Evolutionary conservation across 2,113 vertebrate genomes (phyloP).

Genomic region (Malurus elegans): DNA sequence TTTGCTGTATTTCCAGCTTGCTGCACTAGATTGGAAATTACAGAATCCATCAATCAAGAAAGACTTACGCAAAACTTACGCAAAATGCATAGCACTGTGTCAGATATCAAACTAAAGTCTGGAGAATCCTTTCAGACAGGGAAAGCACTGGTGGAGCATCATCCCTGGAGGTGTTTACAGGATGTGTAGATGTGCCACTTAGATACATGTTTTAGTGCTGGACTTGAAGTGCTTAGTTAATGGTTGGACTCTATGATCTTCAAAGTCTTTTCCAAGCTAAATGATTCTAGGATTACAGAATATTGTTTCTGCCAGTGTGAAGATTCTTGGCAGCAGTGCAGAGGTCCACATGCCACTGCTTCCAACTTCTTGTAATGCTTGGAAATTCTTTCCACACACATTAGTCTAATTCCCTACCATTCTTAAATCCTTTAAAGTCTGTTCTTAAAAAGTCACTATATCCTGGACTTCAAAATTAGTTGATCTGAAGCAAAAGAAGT

Average conservation of each 20-base stretch:
- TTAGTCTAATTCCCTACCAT: not conserved
- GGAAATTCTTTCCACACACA: not conserved
- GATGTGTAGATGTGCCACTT: not conserved
- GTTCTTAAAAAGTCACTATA: not conserved
- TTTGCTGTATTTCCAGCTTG: not conserved
- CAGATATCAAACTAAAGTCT: not conserved
- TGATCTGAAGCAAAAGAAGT: not conserved
- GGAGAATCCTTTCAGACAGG: not conserved
- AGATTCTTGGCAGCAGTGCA: not conserved
- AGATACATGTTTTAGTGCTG: not conserved
- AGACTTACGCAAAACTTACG: not conserved
- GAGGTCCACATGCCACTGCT: not conserved
- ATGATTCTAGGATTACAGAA: not conserved
- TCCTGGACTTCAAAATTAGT: not conserved
- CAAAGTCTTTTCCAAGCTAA: not conserved
- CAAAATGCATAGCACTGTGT: not conserved
- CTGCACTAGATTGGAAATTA: not conserved
- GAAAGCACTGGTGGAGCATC: not conserved
- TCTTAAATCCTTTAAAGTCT: not conserved
- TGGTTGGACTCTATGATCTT: not conserved
- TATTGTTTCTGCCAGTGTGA: not conserved
- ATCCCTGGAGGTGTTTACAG: not conserved
- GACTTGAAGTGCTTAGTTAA: not conserved
- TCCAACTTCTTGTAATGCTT: not conserved
- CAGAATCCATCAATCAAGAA: not conserved